phyloP scores from a whole-genome alignment of 2,113 vertebrate species.

The Aplodontia rufa region DNA sequence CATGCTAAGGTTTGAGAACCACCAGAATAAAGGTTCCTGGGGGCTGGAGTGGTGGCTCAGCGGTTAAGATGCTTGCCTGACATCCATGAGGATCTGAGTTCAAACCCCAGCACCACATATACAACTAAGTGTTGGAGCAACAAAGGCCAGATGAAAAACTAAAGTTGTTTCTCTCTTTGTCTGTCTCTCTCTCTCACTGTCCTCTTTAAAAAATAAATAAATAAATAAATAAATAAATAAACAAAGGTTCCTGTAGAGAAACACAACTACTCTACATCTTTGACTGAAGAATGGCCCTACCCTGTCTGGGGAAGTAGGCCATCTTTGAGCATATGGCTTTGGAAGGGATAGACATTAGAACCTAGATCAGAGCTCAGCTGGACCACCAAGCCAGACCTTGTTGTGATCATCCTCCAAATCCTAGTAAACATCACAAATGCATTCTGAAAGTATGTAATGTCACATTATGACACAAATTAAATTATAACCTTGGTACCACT shows the following conservation, averaged over 20 bases:
- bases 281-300: constrained; percentile 13
- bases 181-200: too few relatives aligned
- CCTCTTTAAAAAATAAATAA: too few relatives aligned
- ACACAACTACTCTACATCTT: not conserved
- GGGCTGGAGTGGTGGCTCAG: too few relatives aligned
- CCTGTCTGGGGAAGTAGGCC: not conserved
- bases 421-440: not conserved
- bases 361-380: not conserved
- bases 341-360: constrained; percentile 21
- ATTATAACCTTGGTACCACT: not conserved
- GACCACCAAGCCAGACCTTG: not conserved
- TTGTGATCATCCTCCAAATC: not conserved
- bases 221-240: too few relatives aligned
- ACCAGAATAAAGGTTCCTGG: not conserved
- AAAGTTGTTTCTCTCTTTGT: too few relatives aligned
- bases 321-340: not conserved
- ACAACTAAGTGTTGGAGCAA: too few relatives aligned
- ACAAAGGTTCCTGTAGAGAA: too few relatives aligned
- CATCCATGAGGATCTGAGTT: too few relatives aligned
- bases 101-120: too few relatives aligned
- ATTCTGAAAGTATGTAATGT: not conserved
- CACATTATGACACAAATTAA: constrained; percentile 1
- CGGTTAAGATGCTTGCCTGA: too few relatives aligned
- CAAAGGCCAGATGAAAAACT: too few relatives aligned
- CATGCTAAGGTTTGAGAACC: not conserved